Evolutionary conservation across 1,140 invertebrate genomes (phyloP).

Genomic region (Pachypsylla venusta): DNA sequence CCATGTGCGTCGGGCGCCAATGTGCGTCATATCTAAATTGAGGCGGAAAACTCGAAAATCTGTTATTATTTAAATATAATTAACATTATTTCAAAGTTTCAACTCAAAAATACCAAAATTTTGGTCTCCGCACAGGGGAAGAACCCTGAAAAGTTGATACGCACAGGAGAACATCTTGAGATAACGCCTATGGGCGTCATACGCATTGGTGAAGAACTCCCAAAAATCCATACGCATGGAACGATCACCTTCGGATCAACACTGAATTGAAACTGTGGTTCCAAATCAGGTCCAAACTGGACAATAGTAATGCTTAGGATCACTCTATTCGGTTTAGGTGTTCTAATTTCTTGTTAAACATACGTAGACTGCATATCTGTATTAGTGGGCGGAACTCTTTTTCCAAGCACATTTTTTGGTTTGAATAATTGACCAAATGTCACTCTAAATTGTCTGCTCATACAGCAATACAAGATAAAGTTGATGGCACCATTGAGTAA

Average conservation of each 20-base stretch:
- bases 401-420: slow-evolving; percentile 26
- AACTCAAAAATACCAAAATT: too few species aligned
- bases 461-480: slow-evolving; percentile 86
- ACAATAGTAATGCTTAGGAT: neutral
- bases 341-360: slow-evolving; percentile 31
- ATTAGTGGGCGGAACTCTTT: slow-evolving; percentile 34
- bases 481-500: slow-evolving; percentile 84
- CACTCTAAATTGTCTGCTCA: slow-evolving; percentile 80
- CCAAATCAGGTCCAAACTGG: neutral
- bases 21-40: too few species aligned
- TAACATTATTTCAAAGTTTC: too few species aligned
- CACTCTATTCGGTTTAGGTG: neutral
- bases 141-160: too few species aligned
- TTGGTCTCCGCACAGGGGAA: too few species aligned
- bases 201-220: too few species aligned
- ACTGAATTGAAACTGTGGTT: neutral
- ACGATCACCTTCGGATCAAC: neutral
- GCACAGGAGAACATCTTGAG: too few species aligned
- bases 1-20: too few species aligned
- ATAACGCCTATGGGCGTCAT: too few species aligned
- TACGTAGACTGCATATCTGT: slow-evolving; percentile 37
- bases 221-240: neutral
- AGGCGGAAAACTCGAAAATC: too few species aligned
- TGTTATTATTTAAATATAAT: too few species aligned
- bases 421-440: slow-evolving; percentile 65